Percentiles rank a stretch among this genome's conserved stretches.
phyloP scores from a whole-genome alignment of 2,888 invertebrate genomes.

The Onthophagus sagittarius region DNA sequence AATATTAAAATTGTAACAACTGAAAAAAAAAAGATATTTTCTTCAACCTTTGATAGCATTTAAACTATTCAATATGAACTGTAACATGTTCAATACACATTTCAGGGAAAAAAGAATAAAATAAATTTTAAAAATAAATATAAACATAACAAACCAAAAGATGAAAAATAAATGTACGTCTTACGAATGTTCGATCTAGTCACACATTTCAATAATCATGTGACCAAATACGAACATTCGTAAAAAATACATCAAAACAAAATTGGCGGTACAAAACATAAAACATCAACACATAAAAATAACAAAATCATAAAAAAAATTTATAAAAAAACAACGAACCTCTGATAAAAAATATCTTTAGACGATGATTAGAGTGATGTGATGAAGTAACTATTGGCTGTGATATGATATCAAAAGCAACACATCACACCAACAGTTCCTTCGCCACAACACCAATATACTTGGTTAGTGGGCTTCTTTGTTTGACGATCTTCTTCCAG shows the following conservation, averaged over 20 bases:
- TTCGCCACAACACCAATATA: constrained; percentile 32
- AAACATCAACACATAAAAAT: constrained; percentile 3
- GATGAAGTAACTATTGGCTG: constrained; percentile 48
- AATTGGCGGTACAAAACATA: not conserved
- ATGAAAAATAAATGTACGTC: constrained; percentile 34
- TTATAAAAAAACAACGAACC: no score
- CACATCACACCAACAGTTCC: constrained; percentile 47
- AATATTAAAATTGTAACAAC: not conserved
- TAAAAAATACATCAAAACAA: constrained; percentile 37
- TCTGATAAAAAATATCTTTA: no score
- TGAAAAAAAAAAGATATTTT: no score
- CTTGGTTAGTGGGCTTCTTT: not conserved
- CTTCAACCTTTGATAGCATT: no score
- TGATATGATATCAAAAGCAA: constrained; percentile 41
- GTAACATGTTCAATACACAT: no score
- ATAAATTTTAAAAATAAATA: not conserved
- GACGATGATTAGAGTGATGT: constrained; percentile 12
- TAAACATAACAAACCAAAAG: constrained; percentile 10
- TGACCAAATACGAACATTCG: constrained; percentile 44
- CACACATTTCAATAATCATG: constrained; percentile 40
- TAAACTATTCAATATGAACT: no score
- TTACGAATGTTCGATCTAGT: constrained; percentile 50
- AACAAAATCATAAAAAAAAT: constrained; percentile 13
- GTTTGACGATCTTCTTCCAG: not conserved
- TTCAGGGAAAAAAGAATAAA: not conserved